These are phyloP conservation scores for Sphenodon punctatus DNA, from an alignment of 2,797 vertebrate species.

Conservation along the genomic window DNA sequence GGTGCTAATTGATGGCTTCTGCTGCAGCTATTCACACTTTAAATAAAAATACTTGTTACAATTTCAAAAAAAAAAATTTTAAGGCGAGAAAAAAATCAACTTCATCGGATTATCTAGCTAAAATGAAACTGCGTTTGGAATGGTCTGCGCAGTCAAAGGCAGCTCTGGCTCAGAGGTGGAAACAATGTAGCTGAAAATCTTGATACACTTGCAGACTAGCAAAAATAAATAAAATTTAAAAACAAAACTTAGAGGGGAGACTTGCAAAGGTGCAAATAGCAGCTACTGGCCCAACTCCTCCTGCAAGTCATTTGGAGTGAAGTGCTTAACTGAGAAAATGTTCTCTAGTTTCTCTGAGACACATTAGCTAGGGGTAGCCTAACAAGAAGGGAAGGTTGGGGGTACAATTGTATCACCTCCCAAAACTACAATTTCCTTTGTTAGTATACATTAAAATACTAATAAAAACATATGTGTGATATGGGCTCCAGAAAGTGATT, in stretches of 20 bases:
- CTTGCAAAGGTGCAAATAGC: not conserved
- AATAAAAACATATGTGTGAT: too few species aligned
- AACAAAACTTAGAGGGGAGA: not conserved
- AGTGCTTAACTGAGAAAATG: too few species aligned
- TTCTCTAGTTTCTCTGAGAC: too few species aligned
- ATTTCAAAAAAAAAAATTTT: slow-evolving; percentile 65
- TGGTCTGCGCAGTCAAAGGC: not conserved
- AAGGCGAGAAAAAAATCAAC: slow-evolving; percentile 13
- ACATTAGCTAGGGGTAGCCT: too few species aligned
- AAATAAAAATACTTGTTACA: slow-evolving; percentile 64
- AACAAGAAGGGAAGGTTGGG: too few species aligned
- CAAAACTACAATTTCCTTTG: too few species aligned
- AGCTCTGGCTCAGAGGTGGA: not conserved
- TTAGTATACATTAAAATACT: too few species aligned
- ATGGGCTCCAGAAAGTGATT: too few species aligned
- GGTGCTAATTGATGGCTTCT: slow-evolving; percentile 77
- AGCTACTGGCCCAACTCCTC: too few species aligned
- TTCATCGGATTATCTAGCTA: not conserved
- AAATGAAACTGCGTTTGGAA: slow-evolving; percentile 21
- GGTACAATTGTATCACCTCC: too few species aligned
- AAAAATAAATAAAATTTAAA: not conserved
- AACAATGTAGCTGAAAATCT: not conserved
- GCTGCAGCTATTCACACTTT: slow-evolving; percentile 76
- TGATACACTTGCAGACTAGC: not conserved
- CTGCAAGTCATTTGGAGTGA: too few species aligned